Evolutionary conservation across 2,888 invertebrate species (phyloP), one percentile per base, ranked within the genome.

Genomic region (Acanthococcus lagerstroemiae): DNA sequence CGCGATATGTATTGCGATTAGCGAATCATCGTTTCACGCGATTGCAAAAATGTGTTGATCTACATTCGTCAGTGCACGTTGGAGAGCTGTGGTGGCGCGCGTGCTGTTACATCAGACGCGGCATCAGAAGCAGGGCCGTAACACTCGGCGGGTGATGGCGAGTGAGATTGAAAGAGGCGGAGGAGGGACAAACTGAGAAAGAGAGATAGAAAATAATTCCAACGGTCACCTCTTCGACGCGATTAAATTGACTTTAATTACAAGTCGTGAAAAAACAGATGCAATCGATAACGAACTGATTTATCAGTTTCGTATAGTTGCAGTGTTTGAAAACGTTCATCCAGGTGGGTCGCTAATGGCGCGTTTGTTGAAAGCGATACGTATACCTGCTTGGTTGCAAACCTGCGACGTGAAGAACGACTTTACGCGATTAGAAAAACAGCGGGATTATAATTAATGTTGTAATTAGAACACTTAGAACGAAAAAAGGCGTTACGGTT

Each of bases 401-500:
- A n/a, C n/a, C n/a, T n/a, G n/a, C n/a, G n/a, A n/a, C n/a, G n/a
- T 37, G 37, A n/a, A 15, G 12, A 9, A 37, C 37, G 3, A 37
- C 37, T 37, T 37, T 37, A 37, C 37, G 12, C n/a, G 12, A n/a
- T n/a, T n/a, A 30, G 37, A 56, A 56, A n/a, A 26, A 6, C 54
- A 37, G 37, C 44, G 37, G 30, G 48, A 60, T 60, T 48, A 60
- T 60, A 60, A 60, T 60, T 60, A 46, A 60, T 46, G 48, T 60
- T 60, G 60, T 60, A 60, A 60, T 60, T 60, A 60, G 60, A 60
- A 48, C 60, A 60, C 27, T 60, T 58, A 17, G 7, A 46, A 27
- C 19, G 37, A n/a, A 37, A n/a, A n/a, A 37, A 37, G 37, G 37
- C 37, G 37, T 37, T 37, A n/a, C n/a, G n/a, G 37, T 37, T 37